phyloP scores from a whole-genome alignment of 2,113 vertebrate species.

The Haemorhous mexicanus region DNA sequence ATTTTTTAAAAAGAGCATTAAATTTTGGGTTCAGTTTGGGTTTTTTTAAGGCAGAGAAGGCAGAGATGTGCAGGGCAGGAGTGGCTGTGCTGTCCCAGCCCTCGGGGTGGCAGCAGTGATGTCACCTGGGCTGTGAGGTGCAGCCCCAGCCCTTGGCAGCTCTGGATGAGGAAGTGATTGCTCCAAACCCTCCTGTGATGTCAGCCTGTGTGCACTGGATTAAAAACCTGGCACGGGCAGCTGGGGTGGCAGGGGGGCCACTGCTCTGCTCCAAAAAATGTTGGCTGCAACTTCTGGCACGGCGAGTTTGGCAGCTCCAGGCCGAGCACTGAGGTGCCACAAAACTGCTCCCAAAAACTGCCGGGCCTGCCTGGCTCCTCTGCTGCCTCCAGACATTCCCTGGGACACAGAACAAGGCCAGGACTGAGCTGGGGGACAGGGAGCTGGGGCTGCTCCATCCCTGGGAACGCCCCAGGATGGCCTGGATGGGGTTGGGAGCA shows the following conservation, averaged over 20 bases:
- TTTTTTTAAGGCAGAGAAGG: rapidly evolving
- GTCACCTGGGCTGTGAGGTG: neutral
- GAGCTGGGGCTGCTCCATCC: neutral
- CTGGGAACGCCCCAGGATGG: neutral
- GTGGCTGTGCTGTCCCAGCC: neutral
- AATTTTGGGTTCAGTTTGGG: neutral
- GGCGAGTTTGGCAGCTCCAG: neutral
- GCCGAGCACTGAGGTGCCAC: neutral
- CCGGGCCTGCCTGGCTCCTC: neutral
- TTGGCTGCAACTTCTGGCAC: neutral
- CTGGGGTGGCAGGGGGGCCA: neutral
- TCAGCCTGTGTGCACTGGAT: neutral
- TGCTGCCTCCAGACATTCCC: rapidly evolving
- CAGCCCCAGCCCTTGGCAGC: neutral
- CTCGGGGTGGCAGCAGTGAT: neutral
- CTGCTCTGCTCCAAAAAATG: neutral
- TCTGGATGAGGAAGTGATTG: neutral
- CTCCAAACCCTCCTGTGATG: neutral
- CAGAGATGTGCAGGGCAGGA: neutral
- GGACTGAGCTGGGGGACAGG: rapidly evolving
- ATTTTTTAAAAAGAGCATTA: neutral
- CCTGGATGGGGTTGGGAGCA: neutral
- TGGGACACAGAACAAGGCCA: neutral
- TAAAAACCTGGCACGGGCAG: neutral
- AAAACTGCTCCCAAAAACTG: neutral